Evolutionary conservation across 2,113 vertebrate species (phyloP).

Genomic region (Macquaria ambigua): DNA sequence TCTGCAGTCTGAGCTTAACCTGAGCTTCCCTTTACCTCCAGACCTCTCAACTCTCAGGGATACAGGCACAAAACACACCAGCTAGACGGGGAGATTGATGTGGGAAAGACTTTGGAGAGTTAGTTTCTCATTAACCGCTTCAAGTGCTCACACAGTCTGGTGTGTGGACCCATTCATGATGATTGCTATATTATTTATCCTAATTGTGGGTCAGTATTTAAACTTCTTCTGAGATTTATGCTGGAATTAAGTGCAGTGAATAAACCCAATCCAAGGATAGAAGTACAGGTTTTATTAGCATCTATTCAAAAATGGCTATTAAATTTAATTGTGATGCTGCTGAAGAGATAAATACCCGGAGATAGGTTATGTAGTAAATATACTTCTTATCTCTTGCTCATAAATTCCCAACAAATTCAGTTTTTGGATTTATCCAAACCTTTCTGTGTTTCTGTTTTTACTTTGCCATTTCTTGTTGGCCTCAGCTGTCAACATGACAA

Average conservation of each 20-base stretch:
- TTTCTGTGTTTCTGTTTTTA: neutral
- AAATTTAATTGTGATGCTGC: neutral
- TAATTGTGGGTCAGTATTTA: neutral
- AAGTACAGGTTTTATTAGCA: neutral
- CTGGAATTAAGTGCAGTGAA: neutral
- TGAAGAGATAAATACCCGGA: neutral
- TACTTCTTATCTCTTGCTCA: neutral
- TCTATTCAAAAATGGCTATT: neutral
- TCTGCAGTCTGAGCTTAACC: constrained; percentile 66
- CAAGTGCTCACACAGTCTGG: neutral
- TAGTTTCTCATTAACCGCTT: constrained; percentile 3
- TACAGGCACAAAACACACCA: constrained; percentile 22
- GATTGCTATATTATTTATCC: neutral
- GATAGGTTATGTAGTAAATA: neutral
- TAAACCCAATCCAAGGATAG: neutral
- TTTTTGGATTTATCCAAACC: neutral
- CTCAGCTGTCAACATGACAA: neutral
- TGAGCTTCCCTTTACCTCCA: constrained; percentile 60
- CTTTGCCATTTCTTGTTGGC: neutral
- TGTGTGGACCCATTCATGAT: neutral
- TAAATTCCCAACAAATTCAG: neutral
- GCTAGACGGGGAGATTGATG: constrained; percentile 54
- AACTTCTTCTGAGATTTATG: neutral
- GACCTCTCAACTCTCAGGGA: constrained; percentile 52
- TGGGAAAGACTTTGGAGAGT: constrained; percentile 38